phyloP scores from a whole-genome alignment of 2,888 invertebrate species.

The Mechanitis messenoides region DNA sequence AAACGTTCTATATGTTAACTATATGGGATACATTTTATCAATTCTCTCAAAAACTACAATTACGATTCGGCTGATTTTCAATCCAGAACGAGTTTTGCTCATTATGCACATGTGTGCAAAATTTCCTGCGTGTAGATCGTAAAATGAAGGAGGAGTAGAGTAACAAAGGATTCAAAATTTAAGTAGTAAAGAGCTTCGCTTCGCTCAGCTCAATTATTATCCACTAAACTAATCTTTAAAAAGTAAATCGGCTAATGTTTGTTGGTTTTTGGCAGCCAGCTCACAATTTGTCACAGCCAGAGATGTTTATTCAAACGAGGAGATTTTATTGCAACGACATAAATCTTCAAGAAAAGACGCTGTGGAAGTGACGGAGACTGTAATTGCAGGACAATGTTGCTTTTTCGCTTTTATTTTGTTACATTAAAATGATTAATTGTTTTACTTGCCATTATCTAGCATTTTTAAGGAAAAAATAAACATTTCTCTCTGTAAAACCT shows the following conservation, averaged over 20 bases:
- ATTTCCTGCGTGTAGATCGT: too few relatives aligned
- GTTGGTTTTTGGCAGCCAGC: conserved; percentile 61
- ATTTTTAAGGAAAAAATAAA: background rate
- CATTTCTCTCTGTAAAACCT: background rate
- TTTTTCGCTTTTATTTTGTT: conserved; percentile 35
- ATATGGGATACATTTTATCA: too few relatives aligned
- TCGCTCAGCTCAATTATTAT: conserved; percentile 28
- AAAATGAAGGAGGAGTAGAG: too few relatives aligned
- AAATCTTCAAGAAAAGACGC: conserved; percentile 60
- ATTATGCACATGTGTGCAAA: too few relatives aligned
- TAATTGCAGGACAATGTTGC: conserved; percentile 58
- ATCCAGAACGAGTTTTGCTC: too few relatives aligned
- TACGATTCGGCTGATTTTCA: too few relatives aligned
- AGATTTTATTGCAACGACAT: conserved; percentile 72
- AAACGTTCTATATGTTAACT: too few relatives aligned
- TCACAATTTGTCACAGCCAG: conserved; percentile 68
- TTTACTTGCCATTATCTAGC: background rate
- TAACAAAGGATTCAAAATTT: too few relatives aligned
- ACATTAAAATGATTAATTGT: conserved; percentile 21
- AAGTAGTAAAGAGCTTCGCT: too few relatives aligned
- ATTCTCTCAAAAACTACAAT: too few relatives aligned
- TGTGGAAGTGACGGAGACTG: conserved; percentile 60
- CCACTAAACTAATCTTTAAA: conserved; percentile 48
- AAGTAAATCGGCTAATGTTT: conserved; percentile 66
- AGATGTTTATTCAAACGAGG: conserved; percentile 74